These are phyloP conservation scores for Drosophila multiciliata DNA, from an alignment of 2,888 invertebrate genomes.

Conservation along the genomic window DNA sequence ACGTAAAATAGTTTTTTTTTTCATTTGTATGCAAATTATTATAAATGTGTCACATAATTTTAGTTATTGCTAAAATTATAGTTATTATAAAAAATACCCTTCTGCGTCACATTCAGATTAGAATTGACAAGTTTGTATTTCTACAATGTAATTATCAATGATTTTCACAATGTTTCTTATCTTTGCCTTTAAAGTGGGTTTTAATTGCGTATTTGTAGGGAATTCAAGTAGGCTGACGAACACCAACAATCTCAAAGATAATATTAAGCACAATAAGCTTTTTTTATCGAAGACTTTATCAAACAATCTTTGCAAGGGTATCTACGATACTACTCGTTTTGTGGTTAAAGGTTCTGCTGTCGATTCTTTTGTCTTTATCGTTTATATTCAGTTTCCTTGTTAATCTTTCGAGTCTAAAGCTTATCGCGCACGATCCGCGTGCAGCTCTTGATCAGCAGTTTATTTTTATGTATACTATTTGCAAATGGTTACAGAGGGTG, in stretches of 20 bases:
- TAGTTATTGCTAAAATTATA: too few relatives aligned
- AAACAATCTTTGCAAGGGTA: constrained; percentile 17
- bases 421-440: constrained; percentile 36
- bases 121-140: too few relatives aligned
- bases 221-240: neutral
- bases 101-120: too few relatives aligned
- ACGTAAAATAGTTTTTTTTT: too few relatives aligned
- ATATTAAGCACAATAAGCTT: neutral
- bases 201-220: neutral
- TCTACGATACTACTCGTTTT: constrained; percentile 5
- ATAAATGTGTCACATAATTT: too few relatives aligned
- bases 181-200: neutral
- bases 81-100: too few relatives aligned
- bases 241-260: neutral
- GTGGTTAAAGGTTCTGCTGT: neutral
- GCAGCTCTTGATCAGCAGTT: constrained; percentile 23
- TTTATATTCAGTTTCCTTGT: constrained; percentile 22
- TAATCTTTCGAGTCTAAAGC: constrained; percentile 29
- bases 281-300: neutral
- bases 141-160: too few relatives aligned
- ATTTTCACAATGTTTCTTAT: neutral
- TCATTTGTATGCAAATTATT: too few relatives aligned
- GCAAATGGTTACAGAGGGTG: neutral
- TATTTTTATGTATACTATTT: neutral
- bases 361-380: constrained; percentile 3